phyloP scores from a whole-genome alignment of 2,888 invertebrate species.

The Drepanosiphum platanoidis region DNA sequence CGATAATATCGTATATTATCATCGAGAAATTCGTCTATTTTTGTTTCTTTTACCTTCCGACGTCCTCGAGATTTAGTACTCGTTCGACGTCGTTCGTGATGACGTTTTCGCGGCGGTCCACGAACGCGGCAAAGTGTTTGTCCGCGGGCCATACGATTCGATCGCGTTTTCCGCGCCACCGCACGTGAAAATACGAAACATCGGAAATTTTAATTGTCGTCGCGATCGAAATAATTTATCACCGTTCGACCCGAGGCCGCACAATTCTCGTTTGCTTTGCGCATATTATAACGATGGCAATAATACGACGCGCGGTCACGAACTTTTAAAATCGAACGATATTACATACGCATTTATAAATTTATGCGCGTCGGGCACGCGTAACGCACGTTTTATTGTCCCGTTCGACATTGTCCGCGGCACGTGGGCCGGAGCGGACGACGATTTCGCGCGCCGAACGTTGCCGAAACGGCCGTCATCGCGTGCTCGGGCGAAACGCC shows the following conservation, averaged over 20 bases:
- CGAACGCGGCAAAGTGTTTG: too few relatives aligned
- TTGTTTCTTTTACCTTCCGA: neutral
- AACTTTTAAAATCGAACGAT: neutral
- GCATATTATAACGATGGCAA: too few relatives aligned
- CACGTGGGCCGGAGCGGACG: neutral
- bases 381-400: too few relatives aligned
- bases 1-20: neutral
- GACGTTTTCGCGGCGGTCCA: too few relatives aligned
- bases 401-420: neutral
- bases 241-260: too few relatives aligned
- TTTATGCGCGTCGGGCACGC: neutral
- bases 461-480: neutral
- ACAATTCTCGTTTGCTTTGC: too few relatives aligned
- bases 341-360: neutral
- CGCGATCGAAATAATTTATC: too few relatives aligned
- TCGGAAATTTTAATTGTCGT: too few relatives aligned
- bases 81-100: too few relatives aligned
- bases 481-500: neutral
- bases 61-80: neutral
- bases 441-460: neutral
- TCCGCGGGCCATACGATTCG: neutral
- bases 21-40: neutral
- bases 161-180: too few relatives aligned
- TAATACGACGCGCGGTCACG: neutral
- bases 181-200: too few relatives aligned